Evolutionary conservation across 2,797 vertebrate genomes (phyloP).

Genomic region (Acanthiza pusilla): DNA sequence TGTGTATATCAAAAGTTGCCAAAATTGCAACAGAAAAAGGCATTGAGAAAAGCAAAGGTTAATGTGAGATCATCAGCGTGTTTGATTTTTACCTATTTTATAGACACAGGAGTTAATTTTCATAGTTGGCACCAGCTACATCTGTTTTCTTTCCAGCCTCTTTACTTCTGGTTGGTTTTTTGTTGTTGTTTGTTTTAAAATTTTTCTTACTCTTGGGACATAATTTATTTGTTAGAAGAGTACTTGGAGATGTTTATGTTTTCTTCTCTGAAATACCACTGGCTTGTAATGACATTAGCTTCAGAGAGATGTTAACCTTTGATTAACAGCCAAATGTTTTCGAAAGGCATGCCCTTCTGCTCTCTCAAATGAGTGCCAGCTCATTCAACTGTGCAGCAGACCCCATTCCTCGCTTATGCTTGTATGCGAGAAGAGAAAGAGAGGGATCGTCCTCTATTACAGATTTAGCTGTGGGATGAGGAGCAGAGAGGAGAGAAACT

Average conservation of each 20-base stretch:
- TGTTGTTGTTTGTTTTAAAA: background rate
- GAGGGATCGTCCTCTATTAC: background rate
- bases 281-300: background rate
- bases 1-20: background rate
- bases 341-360: background rate
- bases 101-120: background rate
- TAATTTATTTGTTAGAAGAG: background rate
- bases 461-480: background rate
- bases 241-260: background rate
- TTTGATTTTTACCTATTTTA: background rate
- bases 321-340: background rate
- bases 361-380: background rate
- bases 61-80: background rate
- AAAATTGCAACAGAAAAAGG: slow-evolving; percentile 20
- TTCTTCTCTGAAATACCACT: background rate
- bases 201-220: background rate
- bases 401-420: background rate
- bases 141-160: background rate
- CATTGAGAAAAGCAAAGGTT: slow-evolving; percentile 23
- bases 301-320: background rate
- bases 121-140: background rate
- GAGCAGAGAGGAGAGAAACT: background rate
- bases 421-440: background rate
- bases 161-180: background rate
- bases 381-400: background rate